These are phyloP conservation scores for Chondrilla cf. caribensis DNA, from an alignment of 37 sponge, comb jelly and placozoan genomes.

Conservation along the genomic window DNA sequence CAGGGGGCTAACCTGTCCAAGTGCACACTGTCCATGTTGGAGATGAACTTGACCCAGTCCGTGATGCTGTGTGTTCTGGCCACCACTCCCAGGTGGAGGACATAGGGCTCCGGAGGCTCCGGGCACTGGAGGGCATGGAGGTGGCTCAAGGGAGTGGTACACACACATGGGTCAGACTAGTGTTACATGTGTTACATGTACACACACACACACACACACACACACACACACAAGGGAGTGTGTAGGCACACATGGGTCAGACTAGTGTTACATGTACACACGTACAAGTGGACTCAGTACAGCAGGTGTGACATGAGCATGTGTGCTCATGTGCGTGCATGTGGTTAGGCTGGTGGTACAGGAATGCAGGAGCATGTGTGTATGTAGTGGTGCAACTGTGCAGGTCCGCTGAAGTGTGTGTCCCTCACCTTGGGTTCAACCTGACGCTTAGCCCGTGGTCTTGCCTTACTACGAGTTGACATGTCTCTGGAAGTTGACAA, in stretches of 20 bases:
- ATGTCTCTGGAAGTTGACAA: neutral
- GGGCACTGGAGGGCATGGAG: slow-evolving; percentile 60
- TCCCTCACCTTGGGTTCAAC: no score
- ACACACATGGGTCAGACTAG: no score
- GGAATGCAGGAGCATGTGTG: neutral
- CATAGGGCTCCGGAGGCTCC: slow-evolving; percentile 36
- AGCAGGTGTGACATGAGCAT: no score
- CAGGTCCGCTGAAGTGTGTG: no score
- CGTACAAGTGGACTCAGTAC: no score
- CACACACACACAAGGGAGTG: no score
- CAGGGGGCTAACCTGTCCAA: slow-evolving; percentile 47
- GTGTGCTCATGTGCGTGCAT: no score
- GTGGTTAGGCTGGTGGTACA: no score
- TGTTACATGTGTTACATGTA: no score
- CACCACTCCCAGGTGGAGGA: slow-evolving; percentile 62
- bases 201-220: slow-evolving; percentile 1
- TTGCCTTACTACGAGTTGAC: slow-evolving; percentile 4
- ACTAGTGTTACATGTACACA: no score
- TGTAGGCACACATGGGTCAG: no score
- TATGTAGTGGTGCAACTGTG: neutral
- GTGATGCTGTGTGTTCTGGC: slow-evolving; percentile 63
- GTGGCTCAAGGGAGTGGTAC: neutral
- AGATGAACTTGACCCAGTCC: slow-evolving; percentile 56
- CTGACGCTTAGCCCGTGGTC: neutral
- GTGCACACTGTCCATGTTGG: slow-evolving; percentile 28